phyloP scores from a whole-genome alignment of 1,140 invertebrate species.

The Kradibia gibbosae region DNA sequence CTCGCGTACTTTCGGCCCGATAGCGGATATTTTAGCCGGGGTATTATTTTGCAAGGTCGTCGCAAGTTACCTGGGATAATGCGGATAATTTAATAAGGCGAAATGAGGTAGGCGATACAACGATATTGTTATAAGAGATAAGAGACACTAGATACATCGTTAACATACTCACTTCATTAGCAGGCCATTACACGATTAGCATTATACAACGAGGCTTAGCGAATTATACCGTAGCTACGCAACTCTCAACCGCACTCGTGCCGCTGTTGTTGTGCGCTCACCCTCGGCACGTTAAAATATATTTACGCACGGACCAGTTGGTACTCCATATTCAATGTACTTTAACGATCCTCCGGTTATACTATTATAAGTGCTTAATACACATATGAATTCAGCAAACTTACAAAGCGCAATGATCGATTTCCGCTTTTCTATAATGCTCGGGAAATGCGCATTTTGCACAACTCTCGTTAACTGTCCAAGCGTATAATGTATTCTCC shows the following conservation, averaged over 20 bases:
- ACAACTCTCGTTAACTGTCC: background rate
- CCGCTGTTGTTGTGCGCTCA: background rate
- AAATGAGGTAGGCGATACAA: background rate
- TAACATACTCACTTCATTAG: conserved; percentile 56
- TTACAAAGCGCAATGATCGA: background rate
- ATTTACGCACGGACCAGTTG: background rate
- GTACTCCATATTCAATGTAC: background rate
- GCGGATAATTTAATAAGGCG: background rate
- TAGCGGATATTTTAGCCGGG: too few species aligned
- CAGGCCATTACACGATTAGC: conserved; percentile 57
- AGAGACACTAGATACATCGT: conserved; percentile 18
- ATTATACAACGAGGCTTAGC: conserved; percentile 53
- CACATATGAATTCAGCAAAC: background rate
- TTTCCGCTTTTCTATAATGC: background rate
- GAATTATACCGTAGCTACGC: conserved; percentile 50
- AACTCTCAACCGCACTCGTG: background rate
- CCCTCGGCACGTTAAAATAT: background rate
- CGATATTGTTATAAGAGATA: too few species aligned
- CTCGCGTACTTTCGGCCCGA: too few species aligned
- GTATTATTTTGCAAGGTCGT: too few species aligned
- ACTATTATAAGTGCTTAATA: background rate
- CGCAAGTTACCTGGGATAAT: conserved; percentile 32
- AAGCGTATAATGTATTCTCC: background rate
- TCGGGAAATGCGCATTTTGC: background rate
- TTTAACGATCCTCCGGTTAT: background rate